Evolutionary conservation across 2,888 invertebrate genomes (phyloP).

Genomic region (Eudasyphora cyanicolor): DNA sequence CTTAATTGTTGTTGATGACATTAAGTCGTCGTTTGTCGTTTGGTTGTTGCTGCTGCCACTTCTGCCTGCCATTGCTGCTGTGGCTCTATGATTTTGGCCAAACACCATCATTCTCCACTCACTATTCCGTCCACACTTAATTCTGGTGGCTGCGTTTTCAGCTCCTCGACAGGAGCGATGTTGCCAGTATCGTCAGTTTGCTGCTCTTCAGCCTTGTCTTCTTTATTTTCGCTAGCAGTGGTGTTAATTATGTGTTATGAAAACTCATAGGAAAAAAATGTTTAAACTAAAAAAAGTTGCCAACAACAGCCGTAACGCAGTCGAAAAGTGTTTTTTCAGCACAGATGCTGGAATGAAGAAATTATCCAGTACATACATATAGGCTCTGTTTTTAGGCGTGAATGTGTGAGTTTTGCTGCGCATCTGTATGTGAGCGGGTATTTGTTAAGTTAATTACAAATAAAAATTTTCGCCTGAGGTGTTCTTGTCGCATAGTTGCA

Average conservation of each 20-base stretch:
- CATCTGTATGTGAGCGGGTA: neutral
- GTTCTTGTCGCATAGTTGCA: conserved; percentile 42
- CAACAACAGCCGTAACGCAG: too few species aligned
- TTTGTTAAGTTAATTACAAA: conserved; percentile 63
- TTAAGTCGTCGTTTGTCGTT: conserved; percentile 65
- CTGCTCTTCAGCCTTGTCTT: too few species aligned
- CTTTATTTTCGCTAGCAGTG: too few species aligned
- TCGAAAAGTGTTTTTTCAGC: conserved; percentile 17
- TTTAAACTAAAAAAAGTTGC: conserved; percentile 31
- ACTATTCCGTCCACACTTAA: conserved; percentile 68
- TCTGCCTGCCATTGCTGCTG: too few species aligned
- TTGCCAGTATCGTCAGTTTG: conserved; percentile 32
- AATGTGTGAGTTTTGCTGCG: neutral
- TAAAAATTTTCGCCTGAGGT: conserved; percentile 59
- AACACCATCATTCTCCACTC: conserved; percentile 60
- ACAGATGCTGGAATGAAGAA: conserved; percentile 52
- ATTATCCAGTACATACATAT: conserved; percentile 5
- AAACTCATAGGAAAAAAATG: conserved; percentile 38
- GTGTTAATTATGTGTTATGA: conserved; percentile 75
- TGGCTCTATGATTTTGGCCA: conserved; percentile 46
- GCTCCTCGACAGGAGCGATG: neutral
- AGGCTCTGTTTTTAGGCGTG: neutral
- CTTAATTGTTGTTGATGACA: conserved; percentile 71
- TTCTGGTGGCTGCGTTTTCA: conserved; percentile 61
- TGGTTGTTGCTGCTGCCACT: conserved; percentile 48